phyloP scores from a whole-genome alignment of 2,113 vertebrate genomes.

The Ammospiza caudacuta region DNA sequence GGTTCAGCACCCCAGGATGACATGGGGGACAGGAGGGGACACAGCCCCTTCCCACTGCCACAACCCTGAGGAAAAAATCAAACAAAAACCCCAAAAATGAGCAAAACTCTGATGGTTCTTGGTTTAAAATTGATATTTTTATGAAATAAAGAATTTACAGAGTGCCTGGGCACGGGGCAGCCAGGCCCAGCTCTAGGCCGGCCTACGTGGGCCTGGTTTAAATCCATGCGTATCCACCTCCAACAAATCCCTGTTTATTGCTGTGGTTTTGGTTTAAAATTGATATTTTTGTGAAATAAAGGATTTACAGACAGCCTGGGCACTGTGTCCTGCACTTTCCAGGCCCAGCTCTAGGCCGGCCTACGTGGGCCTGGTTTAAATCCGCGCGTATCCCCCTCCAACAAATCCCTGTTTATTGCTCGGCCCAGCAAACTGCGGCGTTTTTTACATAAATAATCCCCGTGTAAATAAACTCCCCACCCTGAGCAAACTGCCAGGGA shows the following conservation, averaged over 20 bases:
- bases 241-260: too few species aligned
- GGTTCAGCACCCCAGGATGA: background rate
- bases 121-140: fast-evolving
- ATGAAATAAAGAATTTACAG: background rate
- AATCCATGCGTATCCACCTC: too few species aligned
- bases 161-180: background rate
- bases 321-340: too few species aligned
- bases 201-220: too few species aligned
- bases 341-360: background rate
- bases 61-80: too few species aligned
- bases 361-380: background rate
- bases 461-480: constrained; percentile 77
- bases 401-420: constrained; percentile 67
- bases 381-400: background rate
- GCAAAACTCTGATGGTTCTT: background rate
- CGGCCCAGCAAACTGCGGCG: constrained; percentile 60
- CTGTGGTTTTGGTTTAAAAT: background rate
- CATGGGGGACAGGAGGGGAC: fast-evolving
- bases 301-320: background rate
- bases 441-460: constrained; percentile 78
- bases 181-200: background rate
- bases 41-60: background rate
- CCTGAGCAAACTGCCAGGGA: constrained; percentile 49
- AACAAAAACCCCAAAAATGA: too few species aligned
- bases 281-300: fast-evolving